phyloP scores from a whole-genome alignment of 2,888 invertebrate genomes.

The Seira sanloemensis region DNA sequence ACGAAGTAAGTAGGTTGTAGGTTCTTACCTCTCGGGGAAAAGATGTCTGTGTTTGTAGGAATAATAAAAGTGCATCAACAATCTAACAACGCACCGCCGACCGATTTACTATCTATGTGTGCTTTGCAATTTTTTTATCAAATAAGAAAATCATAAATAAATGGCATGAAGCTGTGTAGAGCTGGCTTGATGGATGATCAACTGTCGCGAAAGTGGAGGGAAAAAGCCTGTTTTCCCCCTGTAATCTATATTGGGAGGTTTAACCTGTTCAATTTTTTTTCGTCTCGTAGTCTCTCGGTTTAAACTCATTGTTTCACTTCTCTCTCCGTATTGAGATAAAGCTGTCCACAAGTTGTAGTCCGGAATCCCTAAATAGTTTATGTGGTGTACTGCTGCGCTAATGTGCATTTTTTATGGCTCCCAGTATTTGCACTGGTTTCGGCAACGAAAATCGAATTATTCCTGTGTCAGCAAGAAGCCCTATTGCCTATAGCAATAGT shows the following conservation, averaged over 20 bases:
- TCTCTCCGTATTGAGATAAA: too few species aligned
- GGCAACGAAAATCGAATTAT: too few species aligned
- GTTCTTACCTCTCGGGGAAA: slow-evolving; percentile 6
- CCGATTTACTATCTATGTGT: slow-evolving; percentile 9
- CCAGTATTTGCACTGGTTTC: too few species aligned
- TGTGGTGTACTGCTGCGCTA: neutral
- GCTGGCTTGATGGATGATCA: slow-evolving; percentile 24
- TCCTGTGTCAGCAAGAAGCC: too few species aligned
- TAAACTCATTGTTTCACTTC: slow-evolving; percentile 1
- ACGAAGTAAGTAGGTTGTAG: neutral
- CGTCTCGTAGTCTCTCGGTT: neutral
- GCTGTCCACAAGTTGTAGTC: slow-evolving; percentile 1
- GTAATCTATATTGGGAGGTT: slow-evolving; percentile 63
- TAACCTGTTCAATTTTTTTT: slow-evolving; percentile 58
- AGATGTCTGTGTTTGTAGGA: neutral
- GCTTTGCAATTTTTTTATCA: neutral
- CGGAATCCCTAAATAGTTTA: neutral
- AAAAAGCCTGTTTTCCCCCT: slow-evolving; percentile 57
- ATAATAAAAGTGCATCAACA: neutral
- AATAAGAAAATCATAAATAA: neutral
- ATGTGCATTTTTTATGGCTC: too few species aligned
- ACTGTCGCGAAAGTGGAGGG: slow-evolving; percentile 29
- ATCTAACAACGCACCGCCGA: neutral
- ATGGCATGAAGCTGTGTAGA: neutral
- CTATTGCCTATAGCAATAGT: too few species aligned